Conservation (phyloP, 2,797 vertebrate species). For the Silurus lanzhouensis region DNA sequence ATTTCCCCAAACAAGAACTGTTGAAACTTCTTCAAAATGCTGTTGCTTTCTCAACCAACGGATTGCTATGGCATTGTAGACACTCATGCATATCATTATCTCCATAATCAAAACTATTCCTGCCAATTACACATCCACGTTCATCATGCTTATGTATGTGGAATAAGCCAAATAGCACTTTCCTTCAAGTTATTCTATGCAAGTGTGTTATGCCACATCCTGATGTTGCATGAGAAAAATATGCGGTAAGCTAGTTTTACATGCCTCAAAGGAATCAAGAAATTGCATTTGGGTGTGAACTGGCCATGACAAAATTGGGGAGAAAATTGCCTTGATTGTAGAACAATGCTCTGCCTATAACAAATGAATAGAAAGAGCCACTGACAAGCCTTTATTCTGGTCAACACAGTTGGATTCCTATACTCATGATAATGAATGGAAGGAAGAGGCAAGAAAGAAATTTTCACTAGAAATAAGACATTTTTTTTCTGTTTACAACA, state of each 20-base stretch:
- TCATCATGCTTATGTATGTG: neutral
- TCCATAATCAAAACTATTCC: neutral
- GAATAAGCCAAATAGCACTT: neutral
- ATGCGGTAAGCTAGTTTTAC: neutral
- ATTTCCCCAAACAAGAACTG: neutral
- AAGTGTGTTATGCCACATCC: neutral
- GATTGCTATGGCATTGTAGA: neutral
- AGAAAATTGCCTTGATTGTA: neutral
- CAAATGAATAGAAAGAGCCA: neutral
- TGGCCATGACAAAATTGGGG: too few relatives aligned
- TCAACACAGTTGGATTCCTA: neutral
- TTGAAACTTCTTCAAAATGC: neutral
- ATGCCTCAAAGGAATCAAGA: neutral
- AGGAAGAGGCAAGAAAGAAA: neutral
- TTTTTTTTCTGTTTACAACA: neutral
- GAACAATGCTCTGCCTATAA: neutral
- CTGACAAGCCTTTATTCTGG: neutral
- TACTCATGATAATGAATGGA: neutral
- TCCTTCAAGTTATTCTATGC: neutral
- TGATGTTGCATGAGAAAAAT: neutral
- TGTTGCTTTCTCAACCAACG: neutral
- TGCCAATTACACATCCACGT: neutral
- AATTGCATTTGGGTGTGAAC: neutral
- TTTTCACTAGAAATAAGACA: neutral
- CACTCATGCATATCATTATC: neutral